Base-by-base conservation (phyloP, 2,888 invertebrate genomes). In the Tanypteryx hageni region DNA sequence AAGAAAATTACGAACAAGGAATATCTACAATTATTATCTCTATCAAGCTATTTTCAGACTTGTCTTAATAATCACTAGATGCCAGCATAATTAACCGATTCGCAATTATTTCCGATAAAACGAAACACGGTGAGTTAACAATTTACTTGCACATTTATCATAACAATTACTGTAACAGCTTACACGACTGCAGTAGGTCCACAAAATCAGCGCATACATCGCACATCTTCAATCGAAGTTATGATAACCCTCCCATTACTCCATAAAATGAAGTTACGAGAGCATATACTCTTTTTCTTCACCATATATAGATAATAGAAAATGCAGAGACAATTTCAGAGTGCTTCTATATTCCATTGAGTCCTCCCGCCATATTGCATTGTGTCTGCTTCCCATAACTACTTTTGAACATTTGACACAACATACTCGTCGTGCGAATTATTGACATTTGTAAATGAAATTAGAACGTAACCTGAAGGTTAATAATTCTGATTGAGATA, bases 191-290 rank as follows among this genome's bases (percentile, higher is more conserved):
- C 95, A 99, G 97, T 95, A 99, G 97, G 96, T 98, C 98, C 96
- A 98, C 97, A 96, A 98, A 98, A 96, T 98, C 98, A 95, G 98
- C 97, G 96, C 99, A 99, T 96, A 98, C 97, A 97, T 99, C 98
- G 97, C 98, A 99, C 98, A 98, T 98, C 93, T 94, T 94, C 91
- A 82, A 92, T 22, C 18, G 44, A 84, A 92, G 18, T 68, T 92
- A 68, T 68, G 76, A 68, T 64, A 18, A 64, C 64, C 92, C 64
- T 68, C 68, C 92, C 92, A 92, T 92, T 44, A 83, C 83, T 83
- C 83, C 83, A 83, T 83, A 83, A 83, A 83, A 83, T 83, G 83
- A 83, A 83, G 83, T 83, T 83, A 83, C 56, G 83, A 83, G 83
- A 56, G 56, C 83, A 83, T 44, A 13, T 57, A 83, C 56, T n/a